These are phyloP conservation scores for Heterodera schachtii DNA, from an alignment of 1,140 invertebrate genomes.

Conservation along the genomic window DNA sequence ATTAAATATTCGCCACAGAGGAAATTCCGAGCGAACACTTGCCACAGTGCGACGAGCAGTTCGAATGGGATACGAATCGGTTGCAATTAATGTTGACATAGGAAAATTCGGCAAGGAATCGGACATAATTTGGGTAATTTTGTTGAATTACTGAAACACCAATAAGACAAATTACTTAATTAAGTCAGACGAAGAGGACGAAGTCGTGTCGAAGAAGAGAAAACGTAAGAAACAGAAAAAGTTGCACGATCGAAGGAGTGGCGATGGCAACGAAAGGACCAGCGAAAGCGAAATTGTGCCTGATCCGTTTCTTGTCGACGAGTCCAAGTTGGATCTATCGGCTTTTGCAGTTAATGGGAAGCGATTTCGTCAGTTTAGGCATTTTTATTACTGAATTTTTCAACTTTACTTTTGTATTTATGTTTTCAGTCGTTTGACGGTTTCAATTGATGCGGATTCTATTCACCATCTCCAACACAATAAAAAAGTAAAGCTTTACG, in stretches of 20 bases:
- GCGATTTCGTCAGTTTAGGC: conserved; percentile 62
- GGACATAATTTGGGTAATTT: neutral
- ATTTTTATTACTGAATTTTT: neutral
- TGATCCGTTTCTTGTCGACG: conserved; percentile 58
- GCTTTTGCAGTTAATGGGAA: conserved; percentile 50
- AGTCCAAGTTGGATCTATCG: conserved; percentile 48
- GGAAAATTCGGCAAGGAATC: conserved; percentile 2
- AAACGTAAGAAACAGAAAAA: conserved; percentile 45
- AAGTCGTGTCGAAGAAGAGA: conserved; percentile 44
- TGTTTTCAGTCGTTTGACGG: conserved; percentile 55
- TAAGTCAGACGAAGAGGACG: conserved; percentile 27
- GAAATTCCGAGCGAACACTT: conserved; percentile 54
- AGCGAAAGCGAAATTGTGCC: conserved; percentile 39
- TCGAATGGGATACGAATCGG: conserved; percentile 62
- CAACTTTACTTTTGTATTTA: neutral
- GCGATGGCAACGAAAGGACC: conserved; percentile 1
- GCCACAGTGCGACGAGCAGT: conserved; percentile 56
- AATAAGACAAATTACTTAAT: conserved; percentile 12
- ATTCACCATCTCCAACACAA: conserved; percentile 57
- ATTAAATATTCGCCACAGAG: conserved; percentile 57
- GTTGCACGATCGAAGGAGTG: conserved; percentile 15
- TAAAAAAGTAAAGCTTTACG: conserved; percentile 54
- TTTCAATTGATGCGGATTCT: conserved; percentile 53
- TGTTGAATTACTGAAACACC: conserved; percentile 6
- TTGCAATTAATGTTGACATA: conserved; percentile 20